Evolutionary conservation across 2,888 invertebrate species (phyloP).

Genomic region (Myopa testacea): DNA sequence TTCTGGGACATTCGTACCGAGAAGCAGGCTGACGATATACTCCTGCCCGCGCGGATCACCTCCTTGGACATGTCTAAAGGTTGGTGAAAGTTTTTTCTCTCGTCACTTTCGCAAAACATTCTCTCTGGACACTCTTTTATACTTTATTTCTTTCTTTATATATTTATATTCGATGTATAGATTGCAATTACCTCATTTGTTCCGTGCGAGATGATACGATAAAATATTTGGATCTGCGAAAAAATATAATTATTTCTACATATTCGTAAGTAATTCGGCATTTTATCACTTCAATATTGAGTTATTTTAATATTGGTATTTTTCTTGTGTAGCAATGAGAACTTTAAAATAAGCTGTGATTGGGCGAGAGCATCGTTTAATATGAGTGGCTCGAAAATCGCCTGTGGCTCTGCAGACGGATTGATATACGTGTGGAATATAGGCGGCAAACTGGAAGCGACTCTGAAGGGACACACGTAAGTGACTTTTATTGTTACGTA

Average conservation of each 20-base stretch:
- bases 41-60: constrained; percentile 93
- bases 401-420: constrained; percentile 94
- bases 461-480: constrained; percentile 86
- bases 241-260: constrained; percentile 90
- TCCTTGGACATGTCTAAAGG: constrained; percentile 94
- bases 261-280: constrained; percentile 79
- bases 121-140: background rate
- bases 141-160: background rate
- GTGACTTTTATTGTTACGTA: constrained; percentile 54
- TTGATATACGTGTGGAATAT: constrained; percentile 91
- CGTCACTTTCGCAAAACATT: background rate
- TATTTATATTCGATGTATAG: constrained; percentile 70
- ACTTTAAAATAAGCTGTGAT: constrained; percentile 95
- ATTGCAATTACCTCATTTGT: constrained; percentile 88
- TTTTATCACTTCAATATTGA: background rate
- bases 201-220: constrained; percentile 96
- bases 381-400: constrained; percentile 87
- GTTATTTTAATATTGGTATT: background rate
- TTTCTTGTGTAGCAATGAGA: constrained; percentile 82
- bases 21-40: constrained; percentile 85
- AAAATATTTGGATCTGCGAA: constrained; percentile 92
- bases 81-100: constrained; percentile 58
- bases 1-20: constrained; percentile 97
- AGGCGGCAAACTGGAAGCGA: constrained; percentile 79
- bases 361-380: constrained; percentile 94